Evolutionary conservation across 1,140 invertebrate species (phyloP).

Genomic region (Argopecten irradians): DNA sequence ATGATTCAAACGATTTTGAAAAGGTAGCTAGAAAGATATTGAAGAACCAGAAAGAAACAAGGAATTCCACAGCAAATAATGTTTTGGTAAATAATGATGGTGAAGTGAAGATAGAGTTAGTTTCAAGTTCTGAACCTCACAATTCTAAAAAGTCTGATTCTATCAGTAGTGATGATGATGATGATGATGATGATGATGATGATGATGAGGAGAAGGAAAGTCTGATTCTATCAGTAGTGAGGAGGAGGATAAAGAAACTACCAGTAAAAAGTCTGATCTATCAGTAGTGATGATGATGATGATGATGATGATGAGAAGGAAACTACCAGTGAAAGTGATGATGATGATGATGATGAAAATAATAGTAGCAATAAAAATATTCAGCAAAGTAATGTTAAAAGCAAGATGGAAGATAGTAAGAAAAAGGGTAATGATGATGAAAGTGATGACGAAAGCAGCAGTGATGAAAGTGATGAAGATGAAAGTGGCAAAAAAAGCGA

Average conservation of each 20-base stretch:
- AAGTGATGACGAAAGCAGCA: background rate
- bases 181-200: background rate
- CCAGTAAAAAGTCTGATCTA: background rate
- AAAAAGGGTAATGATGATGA: background rate
- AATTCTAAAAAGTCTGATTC: background rate
- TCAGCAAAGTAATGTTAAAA: background rate
- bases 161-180: background rate
- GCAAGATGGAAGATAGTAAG: background rate
- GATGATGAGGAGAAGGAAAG: slow-evolving; percentile 25
- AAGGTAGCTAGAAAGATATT: background rate
- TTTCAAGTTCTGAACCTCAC: background rate
- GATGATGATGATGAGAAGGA: slow-evolving; percentile 27
- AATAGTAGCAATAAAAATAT: background rate
- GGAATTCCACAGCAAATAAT: background rate
- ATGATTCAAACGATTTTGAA: background rate
- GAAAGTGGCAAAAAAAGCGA: background rate
- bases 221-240: background rate
- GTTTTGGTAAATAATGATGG: background rate
- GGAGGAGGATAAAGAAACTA: background rate
- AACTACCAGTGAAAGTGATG: background rate
- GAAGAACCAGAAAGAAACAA: background rate
- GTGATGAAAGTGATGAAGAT: background rate
- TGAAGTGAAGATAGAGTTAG: background rate
- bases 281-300: slow-evolving; percentile 5
- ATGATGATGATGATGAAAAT: background rate